Evolutionary conservation across 2,888 invertebrate genomes (phyloP), one percentile per base, ranked within the genome.

Genomic region (Hirtodrosophila cameraria): DNA sequence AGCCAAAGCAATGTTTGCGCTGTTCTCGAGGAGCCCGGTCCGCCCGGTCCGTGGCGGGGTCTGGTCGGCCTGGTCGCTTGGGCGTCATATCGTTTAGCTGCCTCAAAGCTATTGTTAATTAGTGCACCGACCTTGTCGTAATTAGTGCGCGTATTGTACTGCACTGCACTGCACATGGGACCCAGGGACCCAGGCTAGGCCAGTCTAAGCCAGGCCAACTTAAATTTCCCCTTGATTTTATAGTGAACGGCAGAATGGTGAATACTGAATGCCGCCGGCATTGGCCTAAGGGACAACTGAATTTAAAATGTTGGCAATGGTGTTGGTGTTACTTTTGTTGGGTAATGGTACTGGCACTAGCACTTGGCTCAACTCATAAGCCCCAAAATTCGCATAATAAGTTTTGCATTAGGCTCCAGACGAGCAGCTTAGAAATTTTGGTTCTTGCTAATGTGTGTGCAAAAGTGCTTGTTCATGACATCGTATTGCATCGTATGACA

Each of bases 71-170:
- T 30, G 39, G 39, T 18, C 49, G 54, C 48, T 42, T 28, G 41
- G 57, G 55, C 71, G 59, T 16, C 75, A 60, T 75, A 75, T 65
- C 83, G 83, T 61, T 78, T 72, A 80, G 73, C 77, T 69, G 83
- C 75, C 86, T 80, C 65, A 82, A 78, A 85, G 86, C 79, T 63
- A 85, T 85, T 80, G 83, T 80, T 80, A 85, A 82, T 80, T 80
- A 80, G 86, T 82, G 70, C 80, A 85, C 59, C 75, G 86, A 78
- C 80, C 86, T 85, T 80, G 80, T 69, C 63, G 75, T 82, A 80
- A 80, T 80, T 80, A 85, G 83, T 82, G 75, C 71, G 72, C 83
- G 54, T 64, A 68, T 52, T 79, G 76, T 61, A 64, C 35, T 53
- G 68, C 61, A 31, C 11, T 18, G 35, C 27, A n/a, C 33, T 16